Percentiles rank a stretch among this genome's conserved stretches.
Conservation (phyloP, 2,888 invertebrate species). For the Sthenelais limicola region DNA sequence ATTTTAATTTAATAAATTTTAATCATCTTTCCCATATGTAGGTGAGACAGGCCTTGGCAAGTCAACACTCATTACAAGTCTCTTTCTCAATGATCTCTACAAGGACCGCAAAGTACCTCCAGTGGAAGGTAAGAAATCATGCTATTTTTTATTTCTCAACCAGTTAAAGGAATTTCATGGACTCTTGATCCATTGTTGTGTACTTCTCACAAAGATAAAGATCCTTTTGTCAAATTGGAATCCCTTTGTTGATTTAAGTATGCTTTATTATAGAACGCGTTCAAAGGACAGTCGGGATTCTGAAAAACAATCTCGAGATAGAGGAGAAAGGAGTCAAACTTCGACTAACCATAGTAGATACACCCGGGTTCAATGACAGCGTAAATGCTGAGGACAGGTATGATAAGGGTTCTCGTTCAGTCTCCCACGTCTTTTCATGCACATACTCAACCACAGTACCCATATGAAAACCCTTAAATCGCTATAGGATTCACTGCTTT, state of each 20-base stretch:
- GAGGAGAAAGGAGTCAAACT: constrained; percentile 73
- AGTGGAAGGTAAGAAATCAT: constrained; percentile 79
- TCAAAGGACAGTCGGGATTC: constrained; percentile 92
- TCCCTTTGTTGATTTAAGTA: no score
- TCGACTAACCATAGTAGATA: constrained; percentile 70
- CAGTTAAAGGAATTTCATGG: no score
- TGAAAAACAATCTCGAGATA: constrained; percentile 85
- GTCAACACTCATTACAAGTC: constrained; percentile 93
- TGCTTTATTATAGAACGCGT: constrained; percentile 77
- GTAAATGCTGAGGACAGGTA: constrained; percentile 69
- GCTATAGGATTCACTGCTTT: no score
- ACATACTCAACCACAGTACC: no score
- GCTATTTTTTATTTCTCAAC: background rate
- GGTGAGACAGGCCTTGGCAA: constrained; percentile 94
- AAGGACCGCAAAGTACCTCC: constrained; percentile 84
- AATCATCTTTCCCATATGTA: constrained; percentile 53
- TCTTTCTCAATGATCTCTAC: constrained; percentile 92
- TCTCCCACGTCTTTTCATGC: no score
- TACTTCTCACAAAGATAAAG: no score
- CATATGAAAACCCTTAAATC: no score
- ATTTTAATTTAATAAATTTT: no score
- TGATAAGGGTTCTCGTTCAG: constrained; percentile 34
- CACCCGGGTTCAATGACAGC: constrained; percentile 72
- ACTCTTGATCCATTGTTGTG: no score
- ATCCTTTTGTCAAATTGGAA: no score